Evolutionary conservation across 35 echinoderm and acorn worm genomes (phyloP), one percentile per base, ranked within the genome.

Genomic region (Anneissia japonica): DNA sequence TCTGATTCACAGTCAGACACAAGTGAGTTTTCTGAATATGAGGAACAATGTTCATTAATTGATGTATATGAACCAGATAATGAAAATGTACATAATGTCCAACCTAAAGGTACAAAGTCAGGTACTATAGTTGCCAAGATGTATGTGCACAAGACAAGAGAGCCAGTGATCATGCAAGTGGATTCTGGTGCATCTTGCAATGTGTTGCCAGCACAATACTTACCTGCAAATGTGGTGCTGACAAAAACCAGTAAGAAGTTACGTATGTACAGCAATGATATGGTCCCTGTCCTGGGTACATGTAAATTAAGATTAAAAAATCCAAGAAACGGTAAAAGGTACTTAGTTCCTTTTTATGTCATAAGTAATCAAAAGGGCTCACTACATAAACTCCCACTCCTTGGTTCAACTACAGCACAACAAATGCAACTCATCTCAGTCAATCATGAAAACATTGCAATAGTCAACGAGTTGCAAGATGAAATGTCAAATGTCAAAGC

Each of bases 371-470:
- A 64, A 64, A 64, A 64, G 51, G 5, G 51, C 51, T 64, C 51
- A 45, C 37, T 38, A 10, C 43, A 76, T 41, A 82, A 72, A 55
- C 30, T 83, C 30, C 79, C 85, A 74, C 80, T 92, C 21, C 85
- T 92, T 30, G 85, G 85, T 55, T 87, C 79, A 31, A 51, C 19
- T 31, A 78, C 90, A 81, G 74, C 84, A 37, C 76, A 86, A 30
- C 84, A 91, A 37, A 91, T 91, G 84, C 3, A 87, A 36, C 35
- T 91, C n/a, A 87, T 87, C 19, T 87, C 41, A 37, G 64, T 91
- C 1, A 84, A 86, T 46, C 32, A 82, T 77, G 85, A 88, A 51
- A 87, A 83, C 30, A 51, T 92, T 38, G 34, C 72, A 73, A 32
- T 26, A 32, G 76, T 14, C 13, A 40, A 46, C 31, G 29, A 80